phyloP scores from a whole-genome alignment of 2,113 vertebrate genomes.

The Scomber scombrus region DNA sequence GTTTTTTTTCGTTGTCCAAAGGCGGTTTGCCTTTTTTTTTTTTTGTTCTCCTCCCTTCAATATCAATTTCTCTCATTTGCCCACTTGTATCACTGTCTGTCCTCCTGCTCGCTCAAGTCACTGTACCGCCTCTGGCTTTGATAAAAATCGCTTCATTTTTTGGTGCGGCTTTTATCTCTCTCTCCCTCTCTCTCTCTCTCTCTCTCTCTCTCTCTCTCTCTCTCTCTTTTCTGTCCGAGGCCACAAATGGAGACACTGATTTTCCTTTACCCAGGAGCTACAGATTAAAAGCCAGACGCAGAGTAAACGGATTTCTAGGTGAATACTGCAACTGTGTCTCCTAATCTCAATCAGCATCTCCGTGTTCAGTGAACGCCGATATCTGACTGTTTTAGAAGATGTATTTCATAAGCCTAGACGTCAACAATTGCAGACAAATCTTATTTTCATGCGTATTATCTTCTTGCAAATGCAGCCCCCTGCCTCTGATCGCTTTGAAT shows the following conservation, averaged over 20 bases:
- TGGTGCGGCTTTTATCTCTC: conserved; percentile 11
- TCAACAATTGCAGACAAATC: background rate
- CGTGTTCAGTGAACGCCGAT: background rate
- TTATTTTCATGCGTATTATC: background rate
- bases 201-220: background rate
- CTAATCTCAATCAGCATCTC: background rate
- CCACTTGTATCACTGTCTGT: conserved; percentile 11
- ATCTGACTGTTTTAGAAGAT: background rate
- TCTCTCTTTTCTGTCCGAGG: background rate
- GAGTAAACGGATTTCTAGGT: background rate
- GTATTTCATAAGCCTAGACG: background rate
- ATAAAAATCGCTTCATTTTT: conserved; percentile 45
- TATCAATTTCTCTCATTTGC: conserved; percentile 23
- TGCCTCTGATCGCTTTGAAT: background rate
- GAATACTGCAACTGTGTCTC: background rate
- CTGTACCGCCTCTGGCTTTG: conserved; percentile 23
- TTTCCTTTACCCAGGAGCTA: conserved; percentile 8
- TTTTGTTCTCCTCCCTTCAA: conserved; percentile 4
- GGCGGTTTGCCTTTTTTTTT: background rate
- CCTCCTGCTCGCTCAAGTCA: conserved; percentile 23
- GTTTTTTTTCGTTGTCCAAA: conserved; percentile 18
- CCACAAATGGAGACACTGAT: conserved; percentile 6
- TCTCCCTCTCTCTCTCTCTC: background rate
- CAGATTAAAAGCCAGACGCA: background rate
- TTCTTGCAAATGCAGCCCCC: background rate